phyloP scores from a whole-genome alignment of 2,113 vertebrate genomes.

The Alectura lathami region DNA sequence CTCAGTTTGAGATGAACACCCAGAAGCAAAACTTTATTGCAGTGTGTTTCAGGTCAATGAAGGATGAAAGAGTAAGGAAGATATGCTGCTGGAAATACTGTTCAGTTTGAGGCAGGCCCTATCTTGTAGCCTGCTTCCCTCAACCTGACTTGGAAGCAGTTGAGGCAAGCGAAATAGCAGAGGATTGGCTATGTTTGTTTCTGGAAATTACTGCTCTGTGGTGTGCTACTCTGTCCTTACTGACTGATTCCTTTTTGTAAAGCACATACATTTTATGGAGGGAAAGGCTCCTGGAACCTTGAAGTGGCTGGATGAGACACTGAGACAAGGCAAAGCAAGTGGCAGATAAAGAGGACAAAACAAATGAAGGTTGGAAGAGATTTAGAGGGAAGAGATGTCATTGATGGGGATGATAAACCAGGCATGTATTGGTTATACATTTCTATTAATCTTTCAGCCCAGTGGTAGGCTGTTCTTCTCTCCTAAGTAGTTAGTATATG shows the following conservation, averaged over 20 bases:
- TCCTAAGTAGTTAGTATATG: neutral
- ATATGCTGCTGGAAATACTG: neutral
- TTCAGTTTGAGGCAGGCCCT: neutral
- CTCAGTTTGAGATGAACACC: constrained; percentile 2
- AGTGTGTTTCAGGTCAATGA: neutral
- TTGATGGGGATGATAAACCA: neutral
- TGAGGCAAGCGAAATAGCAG: neutral
- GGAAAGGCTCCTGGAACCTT: neutral
- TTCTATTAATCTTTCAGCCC: neutral
- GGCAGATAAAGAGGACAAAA: neutral
- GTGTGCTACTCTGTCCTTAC: neutral
- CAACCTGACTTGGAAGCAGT: neutral
- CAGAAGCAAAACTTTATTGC: constrained; percentile 32
- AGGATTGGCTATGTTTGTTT: neutral
- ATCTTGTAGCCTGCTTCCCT: neutral
- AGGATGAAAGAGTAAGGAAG: constrained; percentile 33
- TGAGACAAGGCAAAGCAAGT: neutral
- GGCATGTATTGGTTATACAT: neutral
- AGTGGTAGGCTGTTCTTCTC: neutral
- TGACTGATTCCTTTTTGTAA: neutral
- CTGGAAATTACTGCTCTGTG: neutral
- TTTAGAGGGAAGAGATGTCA: neutral
- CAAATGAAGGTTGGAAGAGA: neutral
- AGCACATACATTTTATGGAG: neutral
- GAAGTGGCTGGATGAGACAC: neutral